Conservation (phyloP, 2,797 vertebrate species). For the Pangasius krempfi region DNA sequence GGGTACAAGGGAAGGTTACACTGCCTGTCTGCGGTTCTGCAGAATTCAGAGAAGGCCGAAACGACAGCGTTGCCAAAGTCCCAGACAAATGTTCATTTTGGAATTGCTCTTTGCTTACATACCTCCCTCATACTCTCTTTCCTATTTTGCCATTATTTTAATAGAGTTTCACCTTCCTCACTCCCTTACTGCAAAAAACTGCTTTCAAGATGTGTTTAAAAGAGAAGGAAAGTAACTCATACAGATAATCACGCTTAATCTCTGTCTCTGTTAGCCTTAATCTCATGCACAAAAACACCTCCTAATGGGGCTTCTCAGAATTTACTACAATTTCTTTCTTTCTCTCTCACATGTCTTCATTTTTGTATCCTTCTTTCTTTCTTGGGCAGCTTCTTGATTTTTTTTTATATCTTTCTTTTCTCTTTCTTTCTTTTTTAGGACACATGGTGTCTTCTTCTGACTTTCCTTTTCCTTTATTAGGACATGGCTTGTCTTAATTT, state of each 20-base stretch:
- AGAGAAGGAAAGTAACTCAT: conserved; percentile 17
- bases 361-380: too few species aligned
- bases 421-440: background rate
- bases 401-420: background rate
- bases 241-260: conserved; percentile 29
- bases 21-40: conserved; percentile 64
- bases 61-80: conserved; percentile 58
- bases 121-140: conserved; percentile 59
- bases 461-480: background rate
- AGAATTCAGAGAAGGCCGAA: conserved; percentile 53
- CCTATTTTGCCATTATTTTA: conserved; percentile 54
- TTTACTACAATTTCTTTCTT: background rate
- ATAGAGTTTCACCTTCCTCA: conserved; percentile 48
- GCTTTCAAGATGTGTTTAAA: conserved; percentile 1
- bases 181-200: conserved; percentile 30
- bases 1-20: conserved; percentile 55
- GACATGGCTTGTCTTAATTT: background rate
- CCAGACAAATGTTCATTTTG: conserved; percentile 66
- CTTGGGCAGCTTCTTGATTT: background rate
- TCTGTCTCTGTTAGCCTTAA: conserved; percentile 21
- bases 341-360: background rate
- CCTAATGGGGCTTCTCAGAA: background rate
- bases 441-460: background rate
- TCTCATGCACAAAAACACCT: conserved; percentile 2
- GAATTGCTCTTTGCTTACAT: conserved; percentile 63